These are phyloP conservation scores for Cricetomys ansorgei DNA, from an alignment of 2,113 vertebrate species.

Conservation along the genomic window DNA sequence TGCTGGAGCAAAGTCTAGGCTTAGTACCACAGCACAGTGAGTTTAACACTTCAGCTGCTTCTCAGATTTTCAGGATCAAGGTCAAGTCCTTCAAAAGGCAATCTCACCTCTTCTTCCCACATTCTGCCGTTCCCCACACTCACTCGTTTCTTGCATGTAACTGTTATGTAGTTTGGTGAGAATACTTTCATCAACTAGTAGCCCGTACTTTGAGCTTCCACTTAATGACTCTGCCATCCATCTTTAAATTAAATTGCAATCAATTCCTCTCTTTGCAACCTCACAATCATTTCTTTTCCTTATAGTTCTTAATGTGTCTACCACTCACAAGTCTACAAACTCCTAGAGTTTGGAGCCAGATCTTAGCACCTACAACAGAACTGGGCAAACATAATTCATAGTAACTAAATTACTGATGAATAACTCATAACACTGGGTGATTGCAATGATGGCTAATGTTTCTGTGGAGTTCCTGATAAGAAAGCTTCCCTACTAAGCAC, in stretches of 20 bases:
- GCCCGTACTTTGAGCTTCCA: not conserved
- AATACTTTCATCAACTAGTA: not conserved
- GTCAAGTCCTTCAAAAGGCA: not conserved
- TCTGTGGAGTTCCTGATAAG: not conserved
- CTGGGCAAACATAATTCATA: not conserved
- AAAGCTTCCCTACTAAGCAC: not conserved
- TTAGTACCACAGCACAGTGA: not conserved
- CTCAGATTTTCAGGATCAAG: not conserved
- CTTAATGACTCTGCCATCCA: not conserved
- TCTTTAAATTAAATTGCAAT: not conserved
- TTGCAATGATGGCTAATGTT: not conserved
- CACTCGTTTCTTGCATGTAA: not conserved
- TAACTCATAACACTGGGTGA: not conserved
- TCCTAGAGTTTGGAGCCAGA: not conserved
- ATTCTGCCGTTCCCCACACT: not conserved
- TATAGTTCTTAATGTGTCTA: slow-evolving; percentile 3
- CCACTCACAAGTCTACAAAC: not conserved
- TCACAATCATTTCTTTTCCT: not conserved
- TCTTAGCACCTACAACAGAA: not conserved
- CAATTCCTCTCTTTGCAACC: not conserved
- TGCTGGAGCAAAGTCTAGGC: not conserved
- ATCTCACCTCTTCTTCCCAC: not conserved
- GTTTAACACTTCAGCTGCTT: not conserved
- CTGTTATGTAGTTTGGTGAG: not conserved
- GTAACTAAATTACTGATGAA: not conserved